phyloP scores from a whole-genome alignment of 2,113 vertebrate species.

The Macrotis lagotis region DNA sequence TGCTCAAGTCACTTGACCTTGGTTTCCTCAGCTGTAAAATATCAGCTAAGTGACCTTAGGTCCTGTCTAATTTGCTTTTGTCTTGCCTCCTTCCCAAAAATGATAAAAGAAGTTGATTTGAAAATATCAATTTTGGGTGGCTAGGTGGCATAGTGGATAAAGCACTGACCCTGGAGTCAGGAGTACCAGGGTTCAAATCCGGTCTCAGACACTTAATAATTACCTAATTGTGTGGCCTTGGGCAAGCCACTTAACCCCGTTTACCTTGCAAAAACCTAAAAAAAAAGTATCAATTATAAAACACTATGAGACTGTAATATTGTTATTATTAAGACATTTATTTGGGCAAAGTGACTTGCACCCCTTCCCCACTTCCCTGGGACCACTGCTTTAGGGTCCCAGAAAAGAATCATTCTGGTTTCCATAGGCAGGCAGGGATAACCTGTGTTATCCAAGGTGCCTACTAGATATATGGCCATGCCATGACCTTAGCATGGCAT shows the following conservation, averaged over 20 bases:
- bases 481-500: background rate
- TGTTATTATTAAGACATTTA: background rate
- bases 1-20: background rate
- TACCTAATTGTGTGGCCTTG: too few species aligned
- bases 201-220: too few species aligned
- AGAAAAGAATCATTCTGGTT: background rate
- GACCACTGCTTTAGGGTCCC: background rate
- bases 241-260: too few species aligned
- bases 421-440: background rate
- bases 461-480: background rate
- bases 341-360: background rate
- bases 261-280: too few species aligned
- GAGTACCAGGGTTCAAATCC: too few species aligned
- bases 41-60: rapidly evolving
- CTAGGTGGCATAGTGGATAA: too few species aligned
- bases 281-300: too few species aligned
- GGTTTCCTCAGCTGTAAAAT: background rate
- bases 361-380: background rate
- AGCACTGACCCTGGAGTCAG: too few species aligned
- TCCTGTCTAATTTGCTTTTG: background rate
- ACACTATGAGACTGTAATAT: background rate
- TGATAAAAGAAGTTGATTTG: background rate
- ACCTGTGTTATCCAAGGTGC: background rate
- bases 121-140: too few species aligned
- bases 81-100: background rate